A percentile compares a stretch with the other conserved stretches of the same genome.
These are phyloP conservation scores for Dryocosmus kuriphilus DNA, from an alignment of 2,888 invertebrate species.

Conservation along the genomic window DNA sequence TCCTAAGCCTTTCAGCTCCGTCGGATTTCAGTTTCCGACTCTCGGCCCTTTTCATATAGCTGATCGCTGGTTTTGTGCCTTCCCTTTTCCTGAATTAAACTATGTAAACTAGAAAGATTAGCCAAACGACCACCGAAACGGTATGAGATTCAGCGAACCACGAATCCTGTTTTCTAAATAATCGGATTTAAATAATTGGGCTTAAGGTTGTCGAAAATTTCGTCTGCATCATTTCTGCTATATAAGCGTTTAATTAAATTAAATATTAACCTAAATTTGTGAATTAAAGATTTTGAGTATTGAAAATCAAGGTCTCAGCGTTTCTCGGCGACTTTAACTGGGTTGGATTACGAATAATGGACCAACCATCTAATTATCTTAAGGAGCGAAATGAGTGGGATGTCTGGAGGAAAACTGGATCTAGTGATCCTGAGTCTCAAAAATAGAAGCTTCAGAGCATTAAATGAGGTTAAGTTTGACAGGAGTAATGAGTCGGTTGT, in stretches of 20 bases:
- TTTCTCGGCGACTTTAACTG: no score
- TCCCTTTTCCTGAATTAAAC: slow-evolving; percentile 21
- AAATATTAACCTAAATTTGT: no score
- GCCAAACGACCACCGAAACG: background rate
- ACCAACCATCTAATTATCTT: background rate
- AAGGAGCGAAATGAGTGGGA: background rate
- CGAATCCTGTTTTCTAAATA: slow-evolving; percentile 22
- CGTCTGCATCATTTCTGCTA: no score
- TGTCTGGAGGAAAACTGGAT: slow-evolving; percentile 1
- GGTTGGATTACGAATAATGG: background rate
- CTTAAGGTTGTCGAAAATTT: background rate
- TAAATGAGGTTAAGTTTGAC: slow-evolving; percentile 25
- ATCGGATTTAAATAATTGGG: slow-evolving; percentile 7
- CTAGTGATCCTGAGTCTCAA: background rate
- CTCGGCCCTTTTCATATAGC: slow-evolving; percentile 13
- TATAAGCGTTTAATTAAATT: no score
- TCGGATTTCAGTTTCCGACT: slow-evolving; percentile 1
- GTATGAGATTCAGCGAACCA: background rate
- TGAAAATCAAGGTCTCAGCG: no score
- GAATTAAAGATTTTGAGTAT: no score
- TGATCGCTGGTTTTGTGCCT: slow-evolving; percentile 25
- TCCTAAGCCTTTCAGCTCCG: background rate
- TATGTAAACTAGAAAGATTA: slow-evolving; percentile 17
- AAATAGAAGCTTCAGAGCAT: slow-evolving; percentile 7
- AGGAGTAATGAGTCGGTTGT: slow-evolving; percentile 17